Evolutionary conservation across 2,797 vertebrate genomes (phyloP).

Genomic region (Vespertilio murinus): DNA sequence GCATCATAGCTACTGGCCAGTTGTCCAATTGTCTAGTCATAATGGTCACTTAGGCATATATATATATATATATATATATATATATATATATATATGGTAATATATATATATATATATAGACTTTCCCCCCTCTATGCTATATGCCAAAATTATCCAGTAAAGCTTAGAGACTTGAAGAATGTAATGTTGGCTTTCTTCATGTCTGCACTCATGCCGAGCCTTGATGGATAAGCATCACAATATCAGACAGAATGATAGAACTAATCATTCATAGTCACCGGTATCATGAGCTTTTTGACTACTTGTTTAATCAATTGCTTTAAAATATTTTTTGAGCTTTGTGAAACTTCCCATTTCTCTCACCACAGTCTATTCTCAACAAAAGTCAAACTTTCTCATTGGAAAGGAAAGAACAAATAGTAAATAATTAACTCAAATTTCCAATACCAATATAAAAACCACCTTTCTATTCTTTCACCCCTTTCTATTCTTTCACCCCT

Average conservation of each 20-base stretch:
- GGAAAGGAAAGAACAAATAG: neutral
- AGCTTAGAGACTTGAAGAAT: neutral
- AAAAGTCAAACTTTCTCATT: slow-evolving; percentile 13
- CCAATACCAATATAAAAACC: neutral
- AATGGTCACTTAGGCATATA: no score
- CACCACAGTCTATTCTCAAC: neutral
- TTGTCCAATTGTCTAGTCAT: no score
- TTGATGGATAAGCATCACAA: neutral
- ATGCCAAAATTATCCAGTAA: neutral
- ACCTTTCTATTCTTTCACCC: neutral
- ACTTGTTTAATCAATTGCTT: slow-evolving; percentile 7
- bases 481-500: neutral
- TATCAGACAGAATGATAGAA: neutral
- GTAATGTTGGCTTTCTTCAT: neutral
- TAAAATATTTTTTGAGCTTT: slow-evolving; percentile 28
- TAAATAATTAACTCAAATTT: neutral
- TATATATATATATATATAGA: no score
- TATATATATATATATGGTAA: no score
- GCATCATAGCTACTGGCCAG: no score
- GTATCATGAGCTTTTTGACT: neutral
- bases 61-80: no score
- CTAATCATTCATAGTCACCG: neutral
- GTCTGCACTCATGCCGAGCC: neutral
- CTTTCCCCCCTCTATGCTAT: no score
- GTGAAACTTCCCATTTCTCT: slow-evolving; percentile 9